Base-by-base conservation (phyloP, 2,113 vertebrate genomes). In the Mustela nigripes region DNA sequence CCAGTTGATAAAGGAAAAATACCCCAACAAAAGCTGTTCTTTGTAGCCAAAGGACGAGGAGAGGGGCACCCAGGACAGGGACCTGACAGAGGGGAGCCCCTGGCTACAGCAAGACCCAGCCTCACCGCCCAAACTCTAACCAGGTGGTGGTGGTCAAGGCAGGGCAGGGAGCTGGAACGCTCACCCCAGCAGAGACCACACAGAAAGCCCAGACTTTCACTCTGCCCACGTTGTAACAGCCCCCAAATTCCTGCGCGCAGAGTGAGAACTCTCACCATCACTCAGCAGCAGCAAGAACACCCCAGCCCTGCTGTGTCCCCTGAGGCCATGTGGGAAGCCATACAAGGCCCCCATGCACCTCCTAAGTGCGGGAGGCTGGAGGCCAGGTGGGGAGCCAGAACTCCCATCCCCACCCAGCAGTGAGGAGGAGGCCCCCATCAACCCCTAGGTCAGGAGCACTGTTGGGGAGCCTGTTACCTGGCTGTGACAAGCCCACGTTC, bases 81-180 rank as follows among this genome's bases (percentile, higher is more conserved):
- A 22, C 6, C 19, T 4, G 22, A 42, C 2, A 4, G 28, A 36
- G 1, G 5, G 16, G 12, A 28, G 6, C 24, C 2, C 1, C 31
- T 39, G n/a, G 19, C 67, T 58, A 81, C 24, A 2, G 12, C n/a
- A 63, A 56, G 16, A 39, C 63, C 73, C 11, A 26, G 24, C 39
- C 24, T 28, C 73, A 24, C 39, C 0, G 4, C 26, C 73, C 45
- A 24, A 63, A 21, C 63, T 22, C 21, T 12, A 6, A 19, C 67
- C 67, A 19, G 33, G 33, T 16, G 24, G 8, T 2, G 48, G 1
- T 58, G 73, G 60, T 45, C 24, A 85, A 42, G 82, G 53, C 15
- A 9, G 1, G 2, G 15, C 2, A 65, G 74, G 71, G 36, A 71
- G 39, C 73, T 62, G 53, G 39, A 19, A 21, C 1, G 4, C 39